Evolutionary conservation across 2,113 vertebrate genomes (phyloP).

Genomic region (Daphoenositta chrysoptera): DNA sequence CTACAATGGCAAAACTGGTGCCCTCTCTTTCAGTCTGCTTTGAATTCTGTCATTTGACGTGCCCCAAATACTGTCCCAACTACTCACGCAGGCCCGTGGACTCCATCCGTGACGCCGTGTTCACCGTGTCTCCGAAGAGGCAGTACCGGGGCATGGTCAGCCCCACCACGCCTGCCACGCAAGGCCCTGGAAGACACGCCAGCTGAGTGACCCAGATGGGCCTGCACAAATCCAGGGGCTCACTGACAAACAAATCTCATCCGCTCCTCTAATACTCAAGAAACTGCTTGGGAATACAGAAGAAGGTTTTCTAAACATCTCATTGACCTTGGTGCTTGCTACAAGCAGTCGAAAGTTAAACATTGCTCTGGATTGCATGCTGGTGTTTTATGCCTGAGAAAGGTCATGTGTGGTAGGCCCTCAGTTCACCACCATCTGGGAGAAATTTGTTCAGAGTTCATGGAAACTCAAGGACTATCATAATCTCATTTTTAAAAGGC

Average conservation of each 20-base stretch:
- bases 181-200: constrained; percentile 74
- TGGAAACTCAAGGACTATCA: not conserved
- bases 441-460: not conserved
- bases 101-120: constrained; percentile 90
- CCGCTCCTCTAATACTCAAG: not conserved
- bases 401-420: not conserved
- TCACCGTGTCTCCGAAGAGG: constrained; percentile 93
- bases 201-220: accelerated
- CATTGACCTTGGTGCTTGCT: not conserved
- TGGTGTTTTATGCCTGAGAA: not conserved
- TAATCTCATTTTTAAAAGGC: not conserved
- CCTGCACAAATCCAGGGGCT: not conserved
- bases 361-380: not conserved
- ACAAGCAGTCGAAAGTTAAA: not conserved
- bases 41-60: not conserved
- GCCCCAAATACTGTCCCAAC: too few relatives aligned
- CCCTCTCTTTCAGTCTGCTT: not conserved
- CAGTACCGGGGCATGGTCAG: constrained; percentile 93
- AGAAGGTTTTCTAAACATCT: not conserved
- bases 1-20: not conserved
- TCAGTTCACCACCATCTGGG: not conserved
- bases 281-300: not conserved
- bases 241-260: not conserved
- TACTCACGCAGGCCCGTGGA: constrained; percentile 89
- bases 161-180: constrained; percentile 86